Base-by-base conservation (phyloP, 2,888 invertebrate species). In the Mythimna pallens region DNA sequence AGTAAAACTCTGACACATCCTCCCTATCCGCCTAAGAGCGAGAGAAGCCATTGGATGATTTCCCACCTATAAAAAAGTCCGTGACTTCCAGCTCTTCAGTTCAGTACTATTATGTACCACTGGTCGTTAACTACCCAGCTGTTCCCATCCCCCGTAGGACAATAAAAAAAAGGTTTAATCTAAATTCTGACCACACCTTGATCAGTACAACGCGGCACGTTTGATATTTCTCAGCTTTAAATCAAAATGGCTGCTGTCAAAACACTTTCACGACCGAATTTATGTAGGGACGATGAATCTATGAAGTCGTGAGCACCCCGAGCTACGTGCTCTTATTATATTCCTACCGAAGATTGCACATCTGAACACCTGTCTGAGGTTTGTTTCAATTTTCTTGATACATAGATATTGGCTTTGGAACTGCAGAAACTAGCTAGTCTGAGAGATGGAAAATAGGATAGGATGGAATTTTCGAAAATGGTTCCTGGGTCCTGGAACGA, bases 251-350 rank as follows among this genome's bases (percentile, higher is more conserved):
- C 75, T 43, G 65, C 75, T 80, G 84, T 83, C 80, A 76, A 74
- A 82, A 75, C 59, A 80, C 83, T 81, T 85, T 78, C 85, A 85
- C 85, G 86, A 86, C 82, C 70, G 65, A 83, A 86, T 84, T 87
- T 86, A 83, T 83, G 79, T 77, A 69, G 69, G 78, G 58, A 61
- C 82, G 76, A 81, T 87, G 84, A 83, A 88, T 87, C 82, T 86
- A 77, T 63, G 58, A 62, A 80, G 76, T 87, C 86, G 87, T 88
- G 88, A 87, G 75, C 76, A 80, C 83, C 86, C 64, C 66, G 52
- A 85, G 85, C 83, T 78, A 75, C 73, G 73, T 70, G 67, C 59
- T 68, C 78, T 80, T 83, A 80, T 80, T 83, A 83, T 65, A 72
- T 76, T 80, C 71, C 63, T 66, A 47, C 25, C 36, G 80, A 59